Evolutionary conservation across 1,140 invertebrate genomes (phyloP).

Genomic region (Zaprionus africanus): DNA sequence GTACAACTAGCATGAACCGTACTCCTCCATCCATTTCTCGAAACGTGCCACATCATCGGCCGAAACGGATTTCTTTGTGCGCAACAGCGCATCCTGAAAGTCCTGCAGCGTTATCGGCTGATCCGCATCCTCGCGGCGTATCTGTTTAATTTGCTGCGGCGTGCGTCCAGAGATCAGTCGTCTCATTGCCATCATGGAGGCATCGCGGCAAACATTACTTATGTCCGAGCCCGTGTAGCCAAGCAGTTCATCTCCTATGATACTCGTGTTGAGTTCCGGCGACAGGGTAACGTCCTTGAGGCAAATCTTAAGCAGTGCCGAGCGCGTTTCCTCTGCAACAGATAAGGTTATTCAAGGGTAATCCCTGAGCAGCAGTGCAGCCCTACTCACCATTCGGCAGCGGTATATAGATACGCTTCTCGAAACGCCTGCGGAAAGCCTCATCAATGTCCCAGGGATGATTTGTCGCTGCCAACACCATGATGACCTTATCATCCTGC

Average conservation of each 20-base stretch:
- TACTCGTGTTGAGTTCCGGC: slow-evolving; percentile 90
- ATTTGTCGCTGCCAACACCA: slow-evolving; percentile 99
- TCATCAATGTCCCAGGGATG: slow-evolving; percentile 99
- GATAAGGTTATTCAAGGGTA: neutral
- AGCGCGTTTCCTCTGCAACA: slow-evolving; percentile 89
- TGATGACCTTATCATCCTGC: slow-evolving; percentile 91
- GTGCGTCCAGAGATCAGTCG: slow-evolving; percentile 95
- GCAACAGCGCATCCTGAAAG: slow-evolving; percentile 94
- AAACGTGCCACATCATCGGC: slow-evolving; percentile 96
- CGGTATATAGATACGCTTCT: slow-evolving; percentile 99
- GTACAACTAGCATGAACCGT: slow-evolving; percentile 89
- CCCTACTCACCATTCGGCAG: slow-evolving; percentile 91
- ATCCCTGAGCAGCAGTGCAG: neutral
- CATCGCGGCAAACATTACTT: slow-evolving; percentile 98
- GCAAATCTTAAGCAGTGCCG: slow-evolving; percentile 95
- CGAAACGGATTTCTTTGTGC: slow-evolving; percentile 97
- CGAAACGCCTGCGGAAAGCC: slow-evolving; percentile 96
- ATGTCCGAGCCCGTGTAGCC: slow-evolving; percentile 99
- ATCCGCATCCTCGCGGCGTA: slow-evolving; percentile 97
- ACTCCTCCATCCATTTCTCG: slow-evolving; percentile 98
- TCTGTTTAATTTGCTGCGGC: slow-evolving; percentile 95
- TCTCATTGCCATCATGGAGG: slow-evolving; percentile 99
- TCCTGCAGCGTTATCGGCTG: slow-evolving; percentile 95
- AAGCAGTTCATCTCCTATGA: slow-evolving; percentile 92
- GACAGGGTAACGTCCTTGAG: slow-evolving; percentile 94